Evolutionary conservation across 2,888 invertebrate genomes (phyloP).

Genomic region (Hyalella azteca): DNA sequence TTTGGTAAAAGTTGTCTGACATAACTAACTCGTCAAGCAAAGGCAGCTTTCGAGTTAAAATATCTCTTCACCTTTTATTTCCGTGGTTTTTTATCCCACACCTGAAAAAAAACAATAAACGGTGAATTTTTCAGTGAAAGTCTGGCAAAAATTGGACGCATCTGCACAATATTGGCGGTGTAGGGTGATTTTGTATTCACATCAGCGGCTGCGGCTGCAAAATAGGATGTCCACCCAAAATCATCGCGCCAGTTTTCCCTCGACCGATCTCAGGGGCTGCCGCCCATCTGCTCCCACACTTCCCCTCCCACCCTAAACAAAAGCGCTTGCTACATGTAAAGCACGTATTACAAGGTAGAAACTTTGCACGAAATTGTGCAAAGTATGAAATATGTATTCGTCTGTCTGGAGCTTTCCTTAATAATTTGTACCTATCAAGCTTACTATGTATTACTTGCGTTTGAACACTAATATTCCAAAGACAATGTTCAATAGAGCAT

Average conservation of each 20-base stretch:
- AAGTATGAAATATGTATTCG: too few species aligned
- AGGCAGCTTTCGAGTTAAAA: too few species aligned
- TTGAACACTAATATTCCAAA: too few species aligned
- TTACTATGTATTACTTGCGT: too few species aligned
- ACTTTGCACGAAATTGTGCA: too few species aligned
- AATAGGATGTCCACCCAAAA: slow-evolving; percentile 28
- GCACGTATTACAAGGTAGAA: not conserved
- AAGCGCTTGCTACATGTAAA: not conserved
- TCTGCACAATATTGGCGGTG: slow-evolving; percentile 16
- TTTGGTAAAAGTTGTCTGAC: too few species aligned
- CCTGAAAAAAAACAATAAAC: slow-evolving; percentile 15
- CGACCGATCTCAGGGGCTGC: not conserved
- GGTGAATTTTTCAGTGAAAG: not conserved
- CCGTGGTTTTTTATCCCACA: not conserved
- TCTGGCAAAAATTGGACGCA: slow-evolving; percentile 15
- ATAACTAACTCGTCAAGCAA: too few species aligned
- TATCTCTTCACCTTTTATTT: too few species aligned
- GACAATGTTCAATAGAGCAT: too few species aligned
- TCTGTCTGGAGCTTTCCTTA: too few species aligned
- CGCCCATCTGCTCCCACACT: not conserved
- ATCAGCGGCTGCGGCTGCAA: slow-evolving; percentile 8
- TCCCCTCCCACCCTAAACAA: slow-evolving; percentile 12
- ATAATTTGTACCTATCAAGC: too few species aligned
- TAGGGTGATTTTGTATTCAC: slow-evolving; percentile 22
- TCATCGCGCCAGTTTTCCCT: slow-evolving; percentile 13